Evolutionary conservation across 2,113 vertebrate species (phyloP).

Genomic region (Felis chaus): DNA sequence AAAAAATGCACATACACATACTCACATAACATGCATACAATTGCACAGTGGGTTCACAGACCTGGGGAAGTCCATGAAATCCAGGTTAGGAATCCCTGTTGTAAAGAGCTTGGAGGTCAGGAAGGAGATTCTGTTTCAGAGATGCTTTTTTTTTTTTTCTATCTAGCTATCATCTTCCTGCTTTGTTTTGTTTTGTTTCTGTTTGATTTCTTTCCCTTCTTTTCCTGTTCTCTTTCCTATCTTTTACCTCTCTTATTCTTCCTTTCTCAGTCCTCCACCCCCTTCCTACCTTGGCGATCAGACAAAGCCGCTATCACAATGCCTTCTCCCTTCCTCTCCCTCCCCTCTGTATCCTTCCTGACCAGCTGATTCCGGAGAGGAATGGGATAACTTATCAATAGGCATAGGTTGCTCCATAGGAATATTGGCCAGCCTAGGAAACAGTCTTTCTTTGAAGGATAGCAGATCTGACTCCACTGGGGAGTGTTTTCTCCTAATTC

Average conservation of each 20-base stretch:
- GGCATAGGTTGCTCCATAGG: conserved; percentile 59
- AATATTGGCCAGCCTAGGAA: conserved; percentile 76
- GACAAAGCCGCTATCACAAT: conserved; percentile 68
- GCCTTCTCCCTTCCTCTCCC: conserved; percentile 13
- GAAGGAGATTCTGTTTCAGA: not conserved
- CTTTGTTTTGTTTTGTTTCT: conserved; percentile 38
- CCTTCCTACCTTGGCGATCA: conserved; percentile 66
- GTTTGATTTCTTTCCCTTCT: conserved; percentile 2
- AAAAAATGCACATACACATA: not conserved
- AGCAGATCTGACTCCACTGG: conserved; percentile 64
- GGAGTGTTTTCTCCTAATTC: conserved; percentile 60
- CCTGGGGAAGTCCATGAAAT: not conserved
- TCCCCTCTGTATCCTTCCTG: conserved; percentile 76
- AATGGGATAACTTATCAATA: conserved; percentile 79
- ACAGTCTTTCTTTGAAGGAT: conserved; percentile 73
- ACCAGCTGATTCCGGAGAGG: conserved; percentile 78
- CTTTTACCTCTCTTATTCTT: conserved; percentile 52
- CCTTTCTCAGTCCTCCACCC: conserved; percentile 45
- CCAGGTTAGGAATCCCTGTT: not conserved
- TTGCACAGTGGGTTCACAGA: not conserved
- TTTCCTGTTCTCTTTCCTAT: conserved; percentile 20
- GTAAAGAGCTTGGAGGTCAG: not conserved
- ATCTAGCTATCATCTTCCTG: not conserved
- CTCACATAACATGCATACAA: not conserved
- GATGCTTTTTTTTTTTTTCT: not conserved